These are phyloP conservation scores for Theonella swinhoei DNA, from an alignment of 37 sponge, comb jelly and placozoan species.

Conservation along the genomic window DNA sequence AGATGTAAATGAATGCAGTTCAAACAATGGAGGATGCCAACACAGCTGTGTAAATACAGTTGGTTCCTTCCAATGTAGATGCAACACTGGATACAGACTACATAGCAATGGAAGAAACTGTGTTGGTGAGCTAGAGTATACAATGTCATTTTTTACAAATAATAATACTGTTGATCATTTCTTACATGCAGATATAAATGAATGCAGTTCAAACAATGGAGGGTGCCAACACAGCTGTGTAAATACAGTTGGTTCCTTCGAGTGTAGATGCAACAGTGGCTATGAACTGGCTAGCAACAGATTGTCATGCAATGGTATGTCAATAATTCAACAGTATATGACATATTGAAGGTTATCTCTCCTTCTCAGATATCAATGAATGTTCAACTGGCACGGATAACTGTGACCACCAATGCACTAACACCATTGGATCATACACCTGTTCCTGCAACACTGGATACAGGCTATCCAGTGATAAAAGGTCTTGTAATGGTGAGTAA, in stretches of 20 bases:
- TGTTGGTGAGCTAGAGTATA: background rate
- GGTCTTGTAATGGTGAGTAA: background rate
- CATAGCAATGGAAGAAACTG: slow-evolving; percentile 4
- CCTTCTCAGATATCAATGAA: slow-evolving; percentile 34
- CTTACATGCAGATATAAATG: slow-evolving; percentile 18
- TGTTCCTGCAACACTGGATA: slow-evolving; percentile 46
- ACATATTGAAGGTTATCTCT: background rate
- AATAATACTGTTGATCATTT: background rate
- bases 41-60: slow-evolving; percentile 13
- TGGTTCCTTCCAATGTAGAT: slow-evolving; percentile 6
- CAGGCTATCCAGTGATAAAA: slow-evolving; percentile 10
- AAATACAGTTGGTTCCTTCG: slow-evolving; percentile 27
- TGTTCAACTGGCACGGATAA: slow-evolving; percentile 24
- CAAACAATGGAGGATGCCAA: background rate
- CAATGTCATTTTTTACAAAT: background rate
- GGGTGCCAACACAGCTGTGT: slow-evolving; percentile 32
- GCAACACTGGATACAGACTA: slow-evolving; percentile 1
- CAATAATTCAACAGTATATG: background rate
- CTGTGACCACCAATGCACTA: slow-evolving; percentile 15
- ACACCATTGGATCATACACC: background rate
- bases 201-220: slow-evolving; percentile 22
- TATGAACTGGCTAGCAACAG: slow-evolving; percentile 10
- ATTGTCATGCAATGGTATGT: slow-evolving; percentile 1
- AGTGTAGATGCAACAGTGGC: slow-evolving; percentile 34
- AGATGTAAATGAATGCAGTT: slow-evolving; percentile 17